Conservation (phyloP, 2,113 vertebrate species). For the Nothocercus nigrocapillus region DNA sequence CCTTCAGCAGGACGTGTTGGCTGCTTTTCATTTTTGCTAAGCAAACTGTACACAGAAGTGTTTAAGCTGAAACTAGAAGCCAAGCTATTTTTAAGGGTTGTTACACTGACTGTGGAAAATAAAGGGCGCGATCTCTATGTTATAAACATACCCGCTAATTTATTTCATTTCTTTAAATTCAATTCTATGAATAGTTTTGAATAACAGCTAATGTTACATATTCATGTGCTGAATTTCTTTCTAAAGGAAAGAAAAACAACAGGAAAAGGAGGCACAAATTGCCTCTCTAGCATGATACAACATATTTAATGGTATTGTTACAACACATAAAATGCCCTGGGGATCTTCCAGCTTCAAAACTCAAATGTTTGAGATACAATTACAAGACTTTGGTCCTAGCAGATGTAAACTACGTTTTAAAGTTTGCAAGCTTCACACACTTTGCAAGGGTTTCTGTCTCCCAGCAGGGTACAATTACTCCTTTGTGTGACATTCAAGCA, state of each 20-base stretch:
- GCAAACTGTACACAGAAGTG: neutral
- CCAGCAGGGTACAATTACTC: constrained; percentile 13
- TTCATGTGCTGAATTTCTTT: neutral
- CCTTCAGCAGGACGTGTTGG: neutral
- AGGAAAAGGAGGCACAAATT: constrained; percentile 13
- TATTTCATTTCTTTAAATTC: constrained; percentile 83
- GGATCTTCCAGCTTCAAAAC: constrained; percentile 42
- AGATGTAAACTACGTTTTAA: constrained; percentile 27
- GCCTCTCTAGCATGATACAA: neutral
- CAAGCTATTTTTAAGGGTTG: neutral
- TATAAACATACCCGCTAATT: constrained; percentile 87
- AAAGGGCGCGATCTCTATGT: constrained; percentile 85
- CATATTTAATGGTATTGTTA: constrained; percentile 26
- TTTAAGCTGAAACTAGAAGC: neutral
- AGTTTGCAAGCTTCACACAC: neutral
- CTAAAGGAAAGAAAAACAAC: neutral
- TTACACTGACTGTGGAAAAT: constrained; percentile 81
- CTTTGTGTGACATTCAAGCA: neutral
- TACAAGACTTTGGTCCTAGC: constrained; percentile 26
- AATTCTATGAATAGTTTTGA: neutral
- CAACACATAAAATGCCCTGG: neutral
- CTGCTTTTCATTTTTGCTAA: neutral
- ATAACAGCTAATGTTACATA: neutral
- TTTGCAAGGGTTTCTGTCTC: neutral
- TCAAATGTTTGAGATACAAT: constrained; percentile 9